These are phyloP conservation scores for Lepus europaeus DNA, from an alignment of 2,113 vertebrate species.

Conservation along the genomic window DNA sequence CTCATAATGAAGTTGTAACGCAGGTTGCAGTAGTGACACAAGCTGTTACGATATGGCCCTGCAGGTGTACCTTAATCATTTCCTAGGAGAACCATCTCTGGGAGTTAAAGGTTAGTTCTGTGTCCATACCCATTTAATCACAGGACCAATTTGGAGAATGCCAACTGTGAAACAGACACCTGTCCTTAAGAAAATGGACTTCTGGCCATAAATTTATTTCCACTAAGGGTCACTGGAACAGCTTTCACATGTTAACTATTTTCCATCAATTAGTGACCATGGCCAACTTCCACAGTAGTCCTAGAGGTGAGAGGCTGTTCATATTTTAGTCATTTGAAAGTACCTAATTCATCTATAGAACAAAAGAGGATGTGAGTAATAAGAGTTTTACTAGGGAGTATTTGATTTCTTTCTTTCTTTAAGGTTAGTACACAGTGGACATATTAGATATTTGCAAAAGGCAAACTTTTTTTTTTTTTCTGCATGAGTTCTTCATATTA, in stretches of 20 bases:
- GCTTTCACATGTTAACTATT: not conserved
- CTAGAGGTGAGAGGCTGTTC: not conserved
- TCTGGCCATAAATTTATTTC: slow-evolving; percentile 32
- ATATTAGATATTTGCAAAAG: not conserved
- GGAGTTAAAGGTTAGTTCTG: slow-evolving; percentile 63
- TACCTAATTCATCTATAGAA: not conserved
- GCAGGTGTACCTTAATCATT: slow-evolving; percentile 13
- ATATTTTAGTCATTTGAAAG: not conserved
- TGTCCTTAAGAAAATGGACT: slow-evolving; percentile 56
- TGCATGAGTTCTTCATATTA: not conserved
- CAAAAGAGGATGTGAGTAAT: not conserved
- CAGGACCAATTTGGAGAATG: slow-evolving; percentile 58
- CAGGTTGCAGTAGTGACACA: not conserved
- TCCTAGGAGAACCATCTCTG: slow-evolving; percentile 23
- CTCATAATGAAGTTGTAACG: not conserved
- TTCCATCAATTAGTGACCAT: slow-evolving; percentile 6
- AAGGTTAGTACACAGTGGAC: not conserved
- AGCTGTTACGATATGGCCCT: not conserved
- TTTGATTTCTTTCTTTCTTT: not conserved
- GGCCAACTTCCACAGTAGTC: slow-evolving; percentile 6
- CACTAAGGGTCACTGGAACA: slow-evolving; percentile 1
- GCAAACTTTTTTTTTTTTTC: not conserved
- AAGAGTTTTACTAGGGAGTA: not conserved
- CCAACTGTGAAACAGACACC: slow-evolving; percentile 63
- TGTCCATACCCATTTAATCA: slow-evolving; percentile 58